Conservation (phyloP, 1,140 invertebrate genomes). For the Hermatobates lingyangjiaoensis region DNA sequence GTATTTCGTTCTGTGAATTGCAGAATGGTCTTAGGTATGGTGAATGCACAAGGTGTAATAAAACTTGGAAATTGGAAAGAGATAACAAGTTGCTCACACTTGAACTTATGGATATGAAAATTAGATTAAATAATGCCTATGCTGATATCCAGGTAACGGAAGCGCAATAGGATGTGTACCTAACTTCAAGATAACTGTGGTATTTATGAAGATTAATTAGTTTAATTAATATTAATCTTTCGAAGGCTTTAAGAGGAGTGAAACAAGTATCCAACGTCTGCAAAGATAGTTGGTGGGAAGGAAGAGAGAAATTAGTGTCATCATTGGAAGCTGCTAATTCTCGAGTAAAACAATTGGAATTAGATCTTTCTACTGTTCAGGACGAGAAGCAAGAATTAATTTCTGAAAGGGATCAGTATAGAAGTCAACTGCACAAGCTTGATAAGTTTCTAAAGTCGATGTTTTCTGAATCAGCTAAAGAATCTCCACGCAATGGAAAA, state of each 20-base stretch:
- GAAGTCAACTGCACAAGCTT: constrained; percentile 61
- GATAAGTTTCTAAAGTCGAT: too few relatives aligned
- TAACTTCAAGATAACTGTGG: background rate
- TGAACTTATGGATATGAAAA: constrained; percentile 46
- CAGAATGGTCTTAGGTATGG: background rate
- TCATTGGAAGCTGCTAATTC: background rate
- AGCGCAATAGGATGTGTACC: background rate
- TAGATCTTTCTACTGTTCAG: constrained; percentile 52
- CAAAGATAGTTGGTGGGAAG: background rate
- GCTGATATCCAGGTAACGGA: constrained; percentile 45
- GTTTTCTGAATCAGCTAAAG: too few relatives aligned
- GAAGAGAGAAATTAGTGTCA: background rate
- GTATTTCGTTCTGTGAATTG: constrained; percentile 17
- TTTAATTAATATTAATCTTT: background rate
- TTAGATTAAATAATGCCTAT: constrained; percentile 47
- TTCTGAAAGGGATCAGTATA: constrained; percentile 63
- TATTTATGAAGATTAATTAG: background rate
- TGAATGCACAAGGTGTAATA: background rate
- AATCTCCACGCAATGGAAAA: too few relatives aligned
- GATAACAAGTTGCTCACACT: background rate
- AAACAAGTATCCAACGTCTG: background rate
- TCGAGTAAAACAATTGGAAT: constrained; percentile 37
- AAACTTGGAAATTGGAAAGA: background rate
- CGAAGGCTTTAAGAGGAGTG: background rate
- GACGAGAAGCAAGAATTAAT: constrained; percentile 75